These are phyloP conservation scores for Syngnathus floridae DNA, from an alignment of 2,113 vertebrate genomes.

Conservation along the genomic window DNA sequence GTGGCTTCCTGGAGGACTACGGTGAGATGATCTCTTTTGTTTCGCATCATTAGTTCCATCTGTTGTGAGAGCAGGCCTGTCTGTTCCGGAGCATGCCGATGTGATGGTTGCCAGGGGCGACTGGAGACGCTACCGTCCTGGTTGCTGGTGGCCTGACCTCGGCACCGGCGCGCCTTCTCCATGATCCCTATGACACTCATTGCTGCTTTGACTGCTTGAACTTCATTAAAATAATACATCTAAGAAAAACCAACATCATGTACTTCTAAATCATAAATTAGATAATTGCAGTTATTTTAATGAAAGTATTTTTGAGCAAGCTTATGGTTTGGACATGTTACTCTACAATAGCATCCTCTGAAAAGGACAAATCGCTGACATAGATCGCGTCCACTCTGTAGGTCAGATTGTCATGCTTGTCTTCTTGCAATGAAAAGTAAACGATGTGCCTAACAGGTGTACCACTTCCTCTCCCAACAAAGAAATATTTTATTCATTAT, in stretches of 20 bases:
- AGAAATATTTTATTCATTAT: slow-evolving; percentile 78
- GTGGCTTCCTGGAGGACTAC: slow-evolving; percentile 68
- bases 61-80: slow-evolving; percentile 75
- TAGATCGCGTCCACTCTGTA: slow-evolving; percentile 19
- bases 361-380: not conserved
- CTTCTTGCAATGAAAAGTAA: slow-evolving; percentile 50
- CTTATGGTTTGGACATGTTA: not conserved
- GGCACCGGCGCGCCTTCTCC: slow-evolving; percentile 44
- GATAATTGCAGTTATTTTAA: slow-evolving; percentile 18
- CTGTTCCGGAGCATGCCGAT: slow-evolving; percentile 70
- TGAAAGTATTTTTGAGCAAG: not conserved
- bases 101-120: slow-evolving; percentile 74
- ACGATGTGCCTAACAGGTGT: slow-evolving; percentile 65
- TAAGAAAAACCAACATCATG: slow-evolving; percentile 13
- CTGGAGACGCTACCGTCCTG: slow-evolving; percentile 60
- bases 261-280: slow-evolving; percentile 19
- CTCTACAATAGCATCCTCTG: not conserved
- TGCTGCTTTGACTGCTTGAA: slow-evolving; percentile 45
- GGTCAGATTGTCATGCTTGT: slow-evolving; percentile 47
- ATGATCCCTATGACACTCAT: slow-evolving; percentile 51
- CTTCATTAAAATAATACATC: slow-evolving; percentile 53
- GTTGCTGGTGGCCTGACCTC: slow-evolving; percentile 65
- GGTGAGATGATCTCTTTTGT: slow-evolving; percentile 80
- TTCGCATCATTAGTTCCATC: slow-evolving; percentile 85
- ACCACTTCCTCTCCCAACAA: slow-evolving; percentile 69